A percentile compares a stretch with the other conserved stretches of the same genome.
These are phyloP conservation scores for Heliconius ethilla DNA, from an alignment of 2,888 invertebrate genomes.

Conservation along the genomic window DNA sequence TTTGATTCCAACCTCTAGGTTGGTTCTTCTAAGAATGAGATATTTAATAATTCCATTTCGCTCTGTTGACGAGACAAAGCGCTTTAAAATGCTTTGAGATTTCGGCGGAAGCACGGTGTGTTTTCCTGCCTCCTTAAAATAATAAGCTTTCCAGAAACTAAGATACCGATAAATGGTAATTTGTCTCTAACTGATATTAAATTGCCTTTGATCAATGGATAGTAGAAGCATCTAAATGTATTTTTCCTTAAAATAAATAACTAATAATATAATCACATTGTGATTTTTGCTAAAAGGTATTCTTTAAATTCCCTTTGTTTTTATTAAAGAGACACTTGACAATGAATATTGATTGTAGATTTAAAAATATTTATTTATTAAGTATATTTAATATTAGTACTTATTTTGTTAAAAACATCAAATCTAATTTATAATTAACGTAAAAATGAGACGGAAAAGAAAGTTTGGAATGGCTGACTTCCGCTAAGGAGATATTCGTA, in stretches of 20 bases:
- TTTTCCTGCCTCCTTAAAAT: neutral
- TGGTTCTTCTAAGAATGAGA: too few relatives aligned
- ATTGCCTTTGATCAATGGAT: neutral
- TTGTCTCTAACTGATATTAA: too few relatives aligned
- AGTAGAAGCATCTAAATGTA: neutral
- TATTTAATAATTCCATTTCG: too few relatives aligned
- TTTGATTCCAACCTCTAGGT: too few relatives aligned
- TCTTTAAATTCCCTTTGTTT: neutral
- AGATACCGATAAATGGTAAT: too few relatives aligned
- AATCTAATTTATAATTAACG: conserved; percentile 4
- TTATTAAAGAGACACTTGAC: neutral
- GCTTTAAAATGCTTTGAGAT: too few relatives aligned
- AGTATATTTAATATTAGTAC: neutral
- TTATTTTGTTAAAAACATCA: neutral
- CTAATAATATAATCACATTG: too few relatives aligned
- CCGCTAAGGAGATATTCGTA: conserved; percentile 34
- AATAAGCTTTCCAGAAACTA: neutral
- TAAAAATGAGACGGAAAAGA: conserved; percentile 35
- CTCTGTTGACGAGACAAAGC: too few relatives aligned
- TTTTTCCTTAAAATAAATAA: too few relatives aligned
- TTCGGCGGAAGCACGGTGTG: too few relatives aligned
- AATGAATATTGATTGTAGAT: neutral
- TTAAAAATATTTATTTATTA: neutral
- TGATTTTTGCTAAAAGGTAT: neutral
- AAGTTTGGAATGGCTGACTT: conserved; percentile 36